These are phyloP conservation scores for Drosophila affinis DNA, from an alignment of 2,888 invertebrate species.

Conservation along the genomic window DNA sequence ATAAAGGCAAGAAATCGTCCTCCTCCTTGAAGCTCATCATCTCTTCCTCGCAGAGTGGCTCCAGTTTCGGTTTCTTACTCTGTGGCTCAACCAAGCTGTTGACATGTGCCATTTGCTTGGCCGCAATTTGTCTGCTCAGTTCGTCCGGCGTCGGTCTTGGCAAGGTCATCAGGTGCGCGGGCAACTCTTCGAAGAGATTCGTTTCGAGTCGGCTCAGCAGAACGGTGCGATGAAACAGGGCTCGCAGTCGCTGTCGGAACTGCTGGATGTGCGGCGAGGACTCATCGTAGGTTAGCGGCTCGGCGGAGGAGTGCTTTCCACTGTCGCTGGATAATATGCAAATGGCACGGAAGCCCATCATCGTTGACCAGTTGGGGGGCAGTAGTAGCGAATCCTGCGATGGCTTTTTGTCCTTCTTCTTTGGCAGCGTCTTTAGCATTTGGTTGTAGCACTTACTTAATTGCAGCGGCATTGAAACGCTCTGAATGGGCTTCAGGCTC, in stretches of 20 bases:
- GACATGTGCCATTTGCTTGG: not conserved
- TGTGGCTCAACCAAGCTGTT: not conserved
- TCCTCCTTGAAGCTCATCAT: slow-evolving; percentile 20
- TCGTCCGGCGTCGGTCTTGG: not conserved
- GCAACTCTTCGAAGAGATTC: slow-evolving; percentile 87
- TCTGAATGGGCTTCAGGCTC: slow-evolving; percentile 4
- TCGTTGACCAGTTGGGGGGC: slow-evolving; percentile 79
- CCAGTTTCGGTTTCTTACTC: slow-evolving; percentile 15
- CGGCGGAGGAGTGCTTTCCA: slow-evolving; percentile 31
- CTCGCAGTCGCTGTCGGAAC: slow-evolving; percentile 75
- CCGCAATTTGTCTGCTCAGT: not conserved
- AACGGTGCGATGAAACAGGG: slow-evolving; percentile 76
- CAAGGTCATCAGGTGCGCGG: slow-evolving; percentile 83
- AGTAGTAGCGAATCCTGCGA: slow-evolving; percentile 35
- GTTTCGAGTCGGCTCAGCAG: slow-evolving; percentile 77
- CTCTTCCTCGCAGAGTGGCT: slow-evolving; percentile 34
- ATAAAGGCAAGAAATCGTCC: slow-evolving; percentile 33
- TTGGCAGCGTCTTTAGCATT: slow-evolving; percentile 34
- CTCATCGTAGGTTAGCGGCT: slow-evolving; percentile 32
- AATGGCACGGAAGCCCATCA: slow-evolving; percentile 79
- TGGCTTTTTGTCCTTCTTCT: not conserved
- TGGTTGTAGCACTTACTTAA: slow-evolving; percentile 35
- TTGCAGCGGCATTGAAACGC: slow-evolving; percentile 20
- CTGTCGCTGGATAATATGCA: slow-evolving; percentile 68
- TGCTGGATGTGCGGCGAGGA: slow-evolving; percentile 52